Conservation (phyloP, 2,888 invertebrate genomes). For the Microplitis manilae region DNA sequence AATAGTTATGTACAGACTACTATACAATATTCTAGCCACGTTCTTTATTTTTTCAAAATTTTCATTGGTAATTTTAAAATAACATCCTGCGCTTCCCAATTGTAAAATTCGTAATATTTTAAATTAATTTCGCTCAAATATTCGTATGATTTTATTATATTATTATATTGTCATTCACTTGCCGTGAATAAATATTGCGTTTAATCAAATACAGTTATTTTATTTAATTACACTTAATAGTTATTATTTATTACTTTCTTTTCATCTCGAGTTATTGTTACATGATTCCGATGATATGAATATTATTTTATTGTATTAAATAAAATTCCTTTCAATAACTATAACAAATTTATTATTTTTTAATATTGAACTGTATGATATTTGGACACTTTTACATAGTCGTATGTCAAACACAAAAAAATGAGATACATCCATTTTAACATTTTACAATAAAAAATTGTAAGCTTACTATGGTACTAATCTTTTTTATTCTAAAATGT, state of each 20-base stretch:
- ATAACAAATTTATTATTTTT: background rate
- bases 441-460: too few species aligned
- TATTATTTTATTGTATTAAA: background rate
- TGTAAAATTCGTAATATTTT: background rate
- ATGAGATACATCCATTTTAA: too few species aligned
- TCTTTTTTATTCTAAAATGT: too few species aligned
- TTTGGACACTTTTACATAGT: background rate
- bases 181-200: conserved; percentile 32
- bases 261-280: conserved; percentile 6
- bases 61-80: background rate
- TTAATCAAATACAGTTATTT: conserved; percentile 17
- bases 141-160: conserved; percentile 27
- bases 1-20: too few species aligned
- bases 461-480: too few species aligned
- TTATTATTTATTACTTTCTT: conserved; percentile 16
- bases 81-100: background rate
- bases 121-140: background rate
- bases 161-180: conserved; percentile 20
- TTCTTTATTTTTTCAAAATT: too few species aligned
- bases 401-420: too few species aligned
- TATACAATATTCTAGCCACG: too few species aligned
- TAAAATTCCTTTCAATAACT: background rate
- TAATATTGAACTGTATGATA: background rate
- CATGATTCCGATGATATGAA: conserved; percentile 33
- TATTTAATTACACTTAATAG: background rate